A percentile compares a stretch with the other conserved stretches of the same genome.
Evolutionary conservation across 2,888 invertebrate species (phyloP).

Genomic region (Meiosimyza decipiens): DNA sequence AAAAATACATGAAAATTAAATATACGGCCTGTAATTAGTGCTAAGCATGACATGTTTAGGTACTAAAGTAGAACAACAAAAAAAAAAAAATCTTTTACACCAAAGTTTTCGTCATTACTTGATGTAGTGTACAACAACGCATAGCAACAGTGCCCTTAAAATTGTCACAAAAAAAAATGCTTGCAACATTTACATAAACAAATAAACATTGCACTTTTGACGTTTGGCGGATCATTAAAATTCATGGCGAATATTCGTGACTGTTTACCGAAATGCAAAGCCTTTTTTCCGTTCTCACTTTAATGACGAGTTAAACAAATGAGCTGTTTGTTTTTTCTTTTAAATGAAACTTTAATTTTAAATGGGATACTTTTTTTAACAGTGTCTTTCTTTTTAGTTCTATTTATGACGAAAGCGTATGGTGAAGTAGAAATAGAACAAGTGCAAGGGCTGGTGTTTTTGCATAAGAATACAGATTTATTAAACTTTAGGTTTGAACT

Average conservation of each 20-base stretch:
- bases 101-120: background rate
- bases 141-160: slow-evolving; percentile 24
- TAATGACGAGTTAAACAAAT: slow-evolving; percentile 22
- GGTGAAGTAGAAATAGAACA: too few relatives aligned
- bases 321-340: slow-evolving; percentile 6
- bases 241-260: slow-evolving; percentile 37
- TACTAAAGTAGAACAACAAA: background rate
- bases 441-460: too few relatives aligned
- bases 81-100: background rate
- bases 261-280: slow-evolving; percentile 23
- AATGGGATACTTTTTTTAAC: too few relatives aligned
- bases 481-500: too few relatives aligned
- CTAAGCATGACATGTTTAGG: background rate
- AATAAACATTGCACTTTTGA: slow-evolving; percentile 24
- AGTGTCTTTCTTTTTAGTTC: too few relatives aligned
- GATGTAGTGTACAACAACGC: background rate
- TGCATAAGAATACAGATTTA: too few relatives aligned
- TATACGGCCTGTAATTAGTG: background rate
- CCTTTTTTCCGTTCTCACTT: slow-evolving; percentile 2
- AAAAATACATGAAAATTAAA: slow-evolving; percentile 14
- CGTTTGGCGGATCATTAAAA: slow-evolving; percentile 34
- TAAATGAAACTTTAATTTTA: too few relatives aligned
- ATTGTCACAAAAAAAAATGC: slow-evolving; percentile 31
- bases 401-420: too few relatives aligned
- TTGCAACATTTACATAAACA: slow-evolving; percentile 5